phyloP scores from a whole-genome alignment of 1,140 invertebrate species.

The Anastatus disparis region DNA sequence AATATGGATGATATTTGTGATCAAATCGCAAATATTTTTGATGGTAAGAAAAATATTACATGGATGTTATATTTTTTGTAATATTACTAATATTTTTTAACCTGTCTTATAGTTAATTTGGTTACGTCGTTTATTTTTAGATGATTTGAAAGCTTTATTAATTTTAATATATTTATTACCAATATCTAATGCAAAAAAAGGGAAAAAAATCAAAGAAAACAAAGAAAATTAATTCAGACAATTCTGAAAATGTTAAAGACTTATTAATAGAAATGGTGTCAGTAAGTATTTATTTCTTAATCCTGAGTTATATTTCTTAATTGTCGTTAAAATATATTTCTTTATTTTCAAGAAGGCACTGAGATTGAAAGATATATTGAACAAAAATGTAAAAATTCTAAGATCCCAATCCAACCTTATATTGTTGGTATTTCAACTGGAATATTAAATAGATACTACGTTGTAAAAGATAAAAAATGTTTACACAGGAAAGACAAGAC shows the following conservation, averaged over 20 bases:
- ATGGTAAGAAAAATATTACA: neutral
- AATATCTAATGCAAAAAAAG: too few species aligned
- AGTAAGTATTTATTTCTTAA: neutral
- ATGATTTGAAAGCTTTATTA: too few species aligned
- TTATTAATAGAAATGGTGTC: neutral
- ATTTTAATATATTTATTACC: too few species aligned
- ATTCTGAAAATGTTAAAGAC: neutral
- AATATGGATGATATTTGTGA: neutral
- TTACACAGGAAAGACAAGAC: neutral
- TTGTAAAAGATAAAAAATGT: neutral
- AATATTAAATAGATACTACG: neutral
- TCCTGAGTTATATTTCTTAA: neutral
- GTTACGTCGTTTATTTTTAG: neutral
- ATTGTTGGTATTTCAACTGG: neutral
- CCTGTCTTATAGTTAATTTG: neutral
- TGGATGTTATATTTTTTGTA: neutral
- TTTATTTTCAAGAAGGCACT: neutral
- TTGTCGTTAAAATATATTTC: neutral
- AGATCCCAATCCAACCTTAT: neutral
- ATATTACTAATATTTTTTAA: neutral
- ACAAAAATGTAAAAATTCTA: neutral
- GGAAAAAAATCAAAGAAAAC: neutral
- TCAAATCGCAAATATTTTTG: neutral
- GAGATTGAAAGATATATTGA: neutral
- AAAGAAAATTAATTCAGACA: neutral